Conservation (phyloP, 2,113 vertebrate species). For the Oceanites oceanicus region DNA sequence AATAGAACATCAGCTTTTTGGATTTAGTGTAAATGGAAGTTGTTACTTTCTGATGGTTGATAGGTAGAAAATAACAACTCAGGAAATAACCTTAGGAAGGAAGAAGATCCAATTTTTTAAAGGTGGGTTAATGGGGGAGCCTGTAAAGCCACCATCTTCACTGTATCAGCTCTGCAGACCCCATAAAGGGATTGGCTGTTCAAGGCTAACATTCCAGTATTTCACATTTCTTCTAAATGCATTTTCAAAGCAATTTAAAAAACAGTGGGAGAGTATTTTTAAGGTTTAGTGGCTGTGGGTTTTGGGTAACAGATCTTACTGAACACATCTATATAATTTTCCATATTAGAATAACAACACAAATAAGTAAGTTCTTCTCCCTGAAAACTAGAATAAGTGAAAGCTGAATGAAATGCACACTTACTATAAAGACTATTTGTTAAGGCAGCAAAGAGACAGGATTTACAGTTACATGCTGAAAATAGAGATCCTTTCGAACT, state of each 20-base stretch:
- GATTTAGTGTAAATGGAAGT: background rate
- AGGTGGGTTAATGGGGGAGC: background rate
- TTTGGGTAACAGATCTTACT: background rate
- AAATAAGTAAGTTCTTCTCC: background rate
- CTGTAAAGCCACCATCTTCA: background rate
- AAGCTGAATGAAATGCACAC: background rate
- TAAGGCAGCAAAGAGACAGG: background rate
- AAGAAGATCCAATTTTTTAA: background rate
- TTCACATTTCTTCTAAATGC: background rate
- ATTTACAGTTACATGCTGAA: background rate
- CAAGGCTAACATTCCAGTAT: background rate
- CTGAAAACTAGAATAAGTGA: background rate
- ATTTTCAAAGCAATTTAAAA: background rate
- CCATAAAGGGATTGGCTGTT: background rate
- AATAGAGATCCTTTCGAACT: background rate
- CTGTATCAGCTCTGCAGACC: background rate
- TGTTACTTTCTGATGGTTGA: background rate
- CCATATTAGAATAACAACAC: background rate
- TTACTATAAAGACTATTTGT: background rate
- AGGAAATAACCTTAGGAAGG: background rate
- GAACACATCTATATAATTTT: background rate
- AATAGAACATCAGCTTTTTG: background rate
- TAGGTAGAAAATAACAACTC: background rate
- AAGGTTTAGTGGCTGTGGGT: rapidly evolving
- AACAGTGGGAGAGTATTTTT: background rate